Evolutionary conservation across 2,888 invertebrate species (phyloP).

Genomic region (Thera britannica): DNA sequence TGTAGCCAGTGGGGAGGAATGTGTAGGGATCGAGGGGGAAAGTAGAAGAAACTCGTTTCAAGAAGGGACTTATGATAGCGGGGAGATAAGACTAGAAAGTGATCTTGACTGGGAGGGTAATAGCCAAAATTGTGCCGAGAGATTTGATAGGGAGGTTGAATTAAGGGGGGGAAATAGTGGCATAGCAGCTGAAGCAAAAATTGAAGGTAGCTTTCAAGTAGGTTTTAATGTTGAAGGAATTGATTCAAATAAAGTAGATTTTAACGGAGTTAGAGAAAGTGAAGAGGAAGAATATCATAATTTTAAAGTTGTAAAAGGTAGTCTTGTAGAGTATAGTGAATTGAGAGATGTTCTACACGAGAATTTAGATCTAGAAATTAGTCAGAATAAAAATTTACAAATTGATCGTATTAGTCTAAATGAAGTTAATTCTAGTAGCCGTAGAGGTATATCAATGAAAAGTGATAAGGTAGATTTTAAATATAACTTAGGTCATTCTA

Average conservation of each 20-base stretch:
- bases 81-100: not conserved
- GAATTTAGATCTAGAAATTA: not conserved
- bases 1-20: not conserved
- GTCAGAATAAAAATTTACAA: not conserved
- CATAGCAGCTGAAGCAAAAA: not conserved
- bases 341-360: not conserved
- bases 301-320: slow-evolving; percentile 11
- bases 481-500: not conserved
- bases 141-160: not conserved
- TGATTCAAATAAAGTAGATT: slow-evolving; percentile 5
- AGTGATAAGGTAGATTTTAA: slow-evolving; percentile 6
- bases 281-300: slow-evolving; percentile 13
- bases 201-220: not conserved
- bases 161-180: not conserved
- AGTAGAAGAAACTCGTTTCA: not conserved
- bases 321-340: slow-evolving; percentile 17
- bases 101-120: not conserved
- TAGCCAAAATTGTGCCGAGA: not conserved
- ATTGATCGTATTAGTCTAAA: slow-evolving; percentile 1
- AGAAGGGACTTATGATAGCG: not conserved
- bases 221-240: slow-evolving; percentile 7
- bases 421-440: not conserved
- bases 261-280: not conserved
- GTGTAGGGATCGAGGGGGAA: not conserved
- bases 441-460: slow-evolving; percentile 15